phyloP scores from a whole-genome alignment of 1,140 invertebrate genomes.

The Cyclina sinensis region DNA sequence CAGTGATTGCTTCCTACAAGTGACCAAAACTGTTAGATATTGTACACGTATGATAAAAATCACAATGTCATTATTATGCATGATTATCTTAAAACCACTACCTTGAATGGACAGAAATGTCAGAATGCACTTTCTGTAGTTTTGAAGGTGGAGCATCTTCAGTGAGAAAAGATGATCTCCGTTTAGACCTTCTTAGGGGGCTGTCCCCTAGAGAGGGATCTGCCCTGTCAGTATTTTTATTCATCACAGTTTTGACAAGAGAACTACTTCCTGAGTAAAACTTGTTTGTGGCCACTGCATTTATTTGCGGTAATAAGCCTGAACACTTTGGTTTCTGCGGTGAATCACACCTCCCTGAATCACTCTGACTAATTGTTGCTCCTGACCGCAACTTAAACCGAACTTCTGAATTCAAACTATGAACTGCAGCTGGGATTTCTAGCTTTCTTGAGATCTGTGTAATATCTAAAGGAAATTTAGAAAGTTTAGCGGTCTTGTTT shows the following conservation, averaged over 20 bases:
- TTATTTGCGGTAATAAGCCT: not conserved
- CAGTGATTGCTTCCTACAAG: too few relatives aligned
- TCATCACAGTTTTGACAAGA: not conserved
- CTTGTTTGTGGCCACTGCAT: not conserved
- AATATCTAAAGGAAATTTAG: not conserved
- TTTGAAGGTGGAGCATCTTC: not conserved
- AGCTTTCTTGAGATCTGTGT: conserved; percentile 8
- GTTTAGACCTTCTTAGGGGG: conserved; percentile 11
- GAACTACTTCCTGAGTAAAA: not conserved
- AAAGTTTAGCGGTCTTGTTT: not conserved
- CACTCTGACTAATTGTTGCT: not conserved
- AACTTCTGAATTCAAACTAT: not conserved
- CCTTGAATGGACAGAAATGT: not conserved
- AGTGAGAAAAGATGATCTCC: not conserved
- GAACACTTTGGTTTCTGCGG: not conserved
- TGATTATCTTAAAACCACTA: not conserved
- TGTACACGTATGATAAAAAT: too few relatives aligned
- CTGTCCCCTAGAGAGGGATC: not conserved
- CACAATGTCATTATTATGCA: not conserved
- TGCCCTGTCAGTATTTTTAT: not conserved
- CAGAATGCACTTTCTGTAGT: not conserved
- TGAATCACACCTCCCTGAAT: not conserved
- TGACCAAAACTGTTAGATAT: too few relatives aligned
- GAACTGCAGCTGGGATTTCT: not conserved
- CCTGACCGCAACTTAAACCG: not conserved